Evolutionary conservation across 1,140 invertebrate species (phyloP).

Genomic region (Neelides sp.): DNA sequence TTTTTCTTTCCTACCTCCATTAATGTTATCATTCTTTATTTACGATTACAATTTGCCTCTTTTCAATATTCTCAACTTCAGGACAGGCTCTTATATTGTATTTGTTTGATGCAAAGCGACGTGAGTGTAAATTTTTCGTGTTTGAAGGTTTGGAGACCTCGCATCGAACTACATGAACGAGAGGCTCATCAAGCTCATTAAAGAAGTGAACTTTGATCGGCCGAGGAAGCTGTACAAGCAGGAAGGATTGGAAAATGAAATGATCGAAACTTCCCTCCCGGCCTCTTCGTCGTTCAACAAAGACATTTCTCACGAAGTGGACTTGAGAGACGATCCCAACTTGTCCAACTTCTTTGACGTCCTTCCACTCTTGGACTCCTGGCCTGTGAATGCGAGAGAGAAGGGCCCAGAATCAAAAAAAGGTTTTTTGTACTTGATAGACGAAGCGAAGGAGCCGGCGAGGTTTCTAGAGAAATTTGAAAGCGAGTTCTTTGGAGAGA

Average conservation of each 20-base stretch:
- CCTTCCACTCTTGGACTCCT: conserved; percentile 26
- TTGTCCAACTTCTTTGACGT: conserved; percentile 15
- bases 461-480: conserved; percentile 27
- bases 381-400: conserved; percentile 4
- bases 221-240: conserved; percentile 18
- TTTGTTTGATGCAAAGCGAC: neutral
- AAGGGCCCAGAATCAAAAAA: conserved; percentile 2
- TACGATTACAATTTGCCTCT: neutral
- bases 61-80: neutral
- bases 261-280: conserved; percentile 1
- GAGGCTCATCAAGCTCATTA: conserved; percentile 16
- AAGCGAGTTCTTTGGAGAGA: conserved; percentile 27
- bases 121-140: too few relatives aligned
- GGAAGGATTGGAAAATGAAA: conserved; percentile 20
- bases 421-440: conserved; percentile 21
- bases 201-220: conserved; percentile 23
- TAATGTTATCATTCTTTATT: neutral
- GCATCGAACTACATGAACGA: conserved; percentile 27
- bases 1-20: neutral
- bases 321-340: conserved; percentile 11
- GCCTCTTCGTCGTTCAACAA: neutral
- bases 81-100: neutral
- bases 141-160: conserved; percentile 26
- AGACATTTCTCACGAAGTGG: neutral
- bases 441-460: conserved; percentile 24